Evolutionary conservation across 1,140 invertebrate genomes (phyloP).

Genomic region (Amyelois transitella): DNA sequence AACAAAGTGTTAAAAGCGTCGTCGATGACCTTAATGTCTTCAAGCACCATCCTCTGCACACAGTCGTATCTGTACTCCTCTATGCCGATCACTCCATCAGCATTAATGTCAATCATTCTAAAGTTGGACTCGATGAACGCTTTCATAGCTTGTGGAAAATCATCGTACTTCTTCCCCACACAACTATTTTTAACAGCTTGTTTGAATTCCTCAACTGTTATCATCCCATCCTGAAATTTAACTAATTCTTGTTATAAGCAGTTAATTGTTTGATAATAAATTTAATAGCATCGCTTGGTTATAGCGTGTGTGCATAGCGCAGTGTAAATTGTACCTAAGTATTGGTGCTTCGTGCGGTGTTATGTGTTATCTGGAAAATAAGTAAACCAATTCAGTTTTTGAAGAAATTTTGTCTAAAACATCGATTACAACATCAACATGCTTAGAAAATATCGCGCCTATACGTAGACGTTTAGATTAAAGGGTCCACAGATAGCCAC

Average conservation of each 20-base stretch:
- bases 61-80: slow-evolving; percentile 90
- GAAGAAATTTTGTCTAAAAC: not conserved
- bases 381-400: not conserved
- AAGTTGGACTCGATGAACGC: slow-evolving; percentile 89
- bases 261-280: not conserved
- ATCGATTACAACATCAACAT: not conserved
- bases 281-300: not conserved
- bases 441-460: not conserved
- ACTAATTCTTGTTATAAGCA: not conserved
- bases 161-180: slow-evolving; percentile 84
- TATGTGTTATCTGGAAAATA: not conserved
- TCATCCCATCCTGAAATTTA: slow-evolving; percentile 82
- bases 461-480: no score
- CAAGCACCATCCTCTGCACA: slow-evolving; percentile 84
- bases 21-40: slow-evolving; percentile 83
- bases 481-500: no score
- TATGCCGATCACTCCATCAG: slow-evolving; percentile 83
- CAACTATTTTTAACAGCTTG: slow-evolving; percentile 86
- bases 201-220: slow-evolving; percentile 88
- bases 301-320: not conserved
- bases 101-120: slow-evolving; percentile 85
- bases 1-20: slow-evolving; percentile 85
- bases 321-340: not conserved
- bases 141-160: slow-evolving; percentile 87
- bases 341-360: not conserved